phyloP scores from a whole-genome alignment of 2,113 vertebrate species.

The Bothrops jararaca region DNA sequence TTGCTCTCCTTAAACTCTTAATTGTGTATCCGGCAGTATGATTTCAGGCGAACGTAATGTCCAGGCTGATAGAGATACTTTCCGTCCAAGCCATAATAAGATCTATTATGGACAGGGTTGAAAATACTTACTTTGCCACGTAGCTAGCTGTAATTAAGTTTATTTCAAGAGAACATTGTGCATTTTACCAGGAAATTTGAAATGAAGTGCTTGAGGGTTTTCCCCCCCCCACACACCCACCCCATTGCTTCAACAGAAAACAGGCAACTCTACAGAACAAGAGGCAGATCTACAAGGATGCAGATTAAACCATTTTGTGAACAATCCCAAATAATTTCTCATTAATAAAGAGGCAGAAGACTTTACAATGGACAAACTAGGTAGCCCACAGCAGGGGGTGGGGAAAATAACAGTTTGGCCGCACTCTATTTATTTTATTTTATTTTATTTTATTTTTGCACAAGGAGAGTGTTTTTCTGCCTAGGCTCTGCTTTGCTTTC shows the following conservation, averaged over 20 bases:
- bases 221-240: too few species aligned
- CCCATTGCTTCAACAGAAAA: neutral
- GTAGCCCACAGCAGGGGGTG: rapidly evolving
- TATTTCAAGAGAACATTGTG: neutral
- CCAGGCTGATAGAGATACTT: neutral
- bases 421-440: neutral
- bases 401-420: neutral
- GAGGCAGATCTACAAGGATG: neutral
- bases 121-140: neutral
- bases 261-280: neutral
- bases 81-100: neutral
- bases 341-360: neutral
- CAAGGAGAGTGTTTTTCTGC: neutral
- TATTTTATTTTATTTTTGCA: neutral
- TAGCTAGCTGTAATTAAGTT: neutral
- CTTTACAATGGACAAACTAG: neutral
- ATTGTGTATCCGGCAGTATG: neutral
- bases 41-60: neutral
- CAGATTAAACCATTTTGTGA: neutral
- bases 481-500: neutral
- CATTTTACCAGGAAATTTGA: neutral
- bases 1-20: neutral
- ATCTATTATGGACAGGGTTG: neutral
- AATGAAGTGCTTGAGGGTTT: neutral
- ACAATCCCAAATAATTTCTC: neutral